Base-by-base conservation (phyloP, 2,888 invertebrate species). In the Sarcophaga carnaria region DNA sequence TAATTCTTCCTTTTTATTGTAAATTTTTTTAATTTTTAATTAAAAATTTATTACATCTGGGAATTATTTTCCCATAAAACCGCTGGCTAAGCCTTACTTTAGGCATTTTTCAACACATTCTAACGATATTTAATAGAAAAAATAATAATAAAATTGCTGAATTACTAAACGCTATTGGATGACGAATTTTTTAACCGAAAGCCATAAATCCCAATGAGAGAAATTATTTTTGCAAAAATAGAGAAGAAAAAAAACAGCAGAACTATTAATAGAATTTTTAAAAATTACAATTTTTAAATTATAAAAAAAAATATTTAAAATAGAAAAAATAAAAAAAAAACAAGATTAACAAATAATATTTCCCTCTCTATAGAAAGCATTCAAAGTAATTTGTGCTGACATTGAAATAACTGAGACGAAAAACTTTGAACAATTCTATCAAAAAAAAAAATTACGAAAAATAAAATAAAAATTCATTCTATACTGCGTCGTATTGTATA, bases 401-500 rank as follows among this genome's bases (percentile, higher is more conserved):
- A 87, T 87, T 87, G 85, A 84, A 81, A 87, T 83, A 85, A 63
- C 77, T 80, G 66, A 82, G 47, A 83, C 47, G 49, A 74, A 78
- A 45, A 60, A 37, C 71, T 54, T 79, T 76, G n/a, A 66, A 67
- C 54, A 62, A n/a, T 69, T 62, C 45, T 22, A 45, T 70, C 45
- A 67, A 67, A 49, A 72, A 66, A 54, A 66, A 72, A 75, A 70
- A 64, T 14, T 54, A 14, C 14, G 5, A 63, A 66, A 70, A 27
- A 2, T n/a, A 20, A 59, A 67, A 12, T 72, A 62, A 54, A 70
- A 63, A 45, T 37, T 72, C 66, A 79, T 62, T 11, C 62, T 76
- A 59, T 74, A 74, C 62, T 80, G 75, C 81, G 75, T 47, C 76
- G 54, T 79, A 76, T 47, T 60, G 27, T 64, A 77, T 69, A 37